Percentiles rank a stretch among this genome's conserved stretches.
phyloP scores from a whole-genome alignment of 2,797 vertebrate genomes.

The Halcyon chelicuti region DNA sequence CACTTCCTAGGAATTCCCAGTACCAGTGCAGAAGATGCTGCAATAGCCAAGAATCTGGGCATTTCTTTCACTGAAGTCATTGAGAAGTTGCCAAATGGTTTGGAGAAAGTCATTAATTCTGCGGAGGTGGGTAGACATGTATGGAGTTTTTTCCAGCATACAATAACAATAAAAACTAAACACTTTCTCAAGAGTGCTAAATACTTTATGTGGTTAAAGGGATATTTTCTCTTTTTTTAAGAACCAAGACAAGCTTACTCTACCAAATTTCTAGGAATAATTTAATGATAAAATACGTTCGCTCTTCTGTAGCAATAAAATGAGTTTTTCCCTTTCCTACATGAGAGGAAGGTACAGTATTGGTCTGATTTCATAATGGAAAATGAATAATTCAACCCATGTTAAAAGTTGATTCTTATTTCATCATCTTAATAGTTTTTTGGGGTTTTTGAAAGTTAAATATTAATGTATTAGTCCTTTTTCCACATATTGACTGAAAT shows the following conservation, averaged over 20 bases:
- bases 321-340: not conserved
- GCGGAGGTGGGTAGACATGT: slow-evolving; percentile 82
- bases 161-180: not conserved
- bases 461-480: not conserved
- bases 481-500: not conserved
- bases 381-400: not conserved
- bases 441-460: not conserved
- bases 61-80: slow-evolving; percentile 85
- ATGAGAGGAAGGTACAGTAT: not conserved
- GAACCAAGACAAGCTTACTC: not conserved
- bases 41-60: slow-evolving; percentile 83
- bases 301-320: not conserved
- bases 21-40: slow-evolving; percentile 82
- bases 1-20: slow-evolving; percentile 86
- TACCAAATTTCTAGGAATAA: not conserved
- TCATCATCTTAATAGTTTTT: not conserved
- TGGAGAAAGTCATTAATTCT: slow-evolving; percentile 86
- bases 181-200: not conserved
- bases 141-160: not conserved
- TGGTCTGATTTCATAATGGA: not conserved
- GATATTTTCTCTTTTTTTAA: not conserved
- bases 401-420: not conserved
- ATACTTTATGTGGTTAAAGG: not conserved
- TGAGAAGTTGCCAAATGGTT: slow-evolving; percentile 79
- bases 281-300: not conserved